Evolutionary conservation across 2,888 invertebrate species (phyloP).

Genomic region (Ischnura elegans): DNA sequence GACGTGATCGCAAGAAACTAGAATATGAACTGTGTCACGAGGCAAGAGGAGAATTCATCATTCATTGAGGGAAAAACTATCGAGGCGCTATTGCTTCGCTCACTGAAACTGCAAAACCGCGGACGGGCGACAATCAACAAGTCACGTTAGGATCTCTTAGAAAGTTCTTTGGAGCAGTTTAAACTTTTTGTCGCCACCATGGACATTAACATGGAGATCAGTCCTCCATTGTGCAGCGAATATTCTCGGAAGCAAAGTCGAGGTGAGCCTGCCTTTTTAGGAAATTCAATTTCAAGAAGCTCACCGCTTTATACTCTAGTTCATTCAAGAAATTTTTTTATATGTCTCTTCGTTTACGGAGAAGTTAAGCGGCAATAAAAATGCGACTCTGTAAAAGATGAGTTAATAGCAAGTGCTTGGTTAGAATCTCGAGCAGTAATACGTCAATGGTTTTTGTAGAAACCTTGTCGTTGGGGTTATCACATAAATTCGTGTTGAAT

Average conservation of each 20-base stretch:
- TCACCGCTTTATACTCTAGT: too few relatives aligned
- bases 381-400: too few relatives aligned
- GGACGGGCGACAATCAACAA: not conserved
- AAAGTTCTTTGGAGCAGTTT: not conserved
- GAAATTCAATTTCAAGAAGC: not conserved
- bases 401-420: too few relatives aligned
- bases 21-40: slow-evolving; percentile 29
- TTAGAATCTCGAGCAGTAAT: too few relatives aligned
- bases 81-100: not conserved
- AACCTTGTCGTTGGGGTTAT: too few relatives aligned
- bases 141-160: not conserved
- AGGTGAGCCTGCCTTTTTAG: not conserved
- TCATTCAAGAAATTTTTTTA: not conserved
- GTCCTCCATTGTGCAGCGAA: not conserved
- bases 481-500: too few relatives aligned
- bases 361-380: too few relatives aligned
- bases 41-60: slow-evolving; percentile 28
- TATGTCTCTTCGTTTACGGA: too few relatives aligned
- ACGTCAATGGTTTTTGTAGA: too few relatives aligned
- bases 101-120: not conserved
- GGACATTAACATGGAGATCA: not conserved
- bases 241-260: not conserved
- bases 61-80: not conserved
- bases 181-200: not conserved
- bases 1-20: slow-evolving; percentile 28